These are phyloP conservation scores for Dastarcus helophoroides DNA, from an alignment of 2,888 invertebrate genomes.

Conservation along the genomic window DNA sequence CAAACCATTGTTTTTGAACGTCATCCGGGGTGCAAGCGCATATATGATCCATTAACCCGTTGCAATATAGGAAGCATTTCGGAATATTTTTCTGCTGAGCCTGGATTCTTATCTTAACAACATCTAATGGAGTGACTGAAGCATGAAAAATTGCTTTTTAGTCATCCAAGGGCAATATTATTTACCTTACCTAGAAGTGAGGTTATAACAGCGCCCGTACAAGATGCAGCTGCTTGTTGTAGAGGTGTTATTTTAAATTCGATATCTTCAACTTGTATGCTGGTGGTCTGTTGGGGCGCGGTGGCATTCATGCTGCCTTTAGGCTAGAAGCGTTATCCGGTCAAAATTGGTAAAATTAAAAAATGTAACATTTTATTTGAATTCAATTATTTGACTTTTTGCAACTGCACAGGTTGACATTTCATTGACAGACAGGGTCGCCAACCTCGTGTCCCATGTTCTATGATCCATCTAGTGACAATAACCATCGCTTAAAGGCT, in stretches of 20 bases:
- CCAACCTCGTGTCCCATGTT: too few relatives aligned
- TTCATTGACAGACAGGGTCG: too few relatives aligned
- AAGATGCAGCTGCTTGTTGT: constrained; percentile 78
- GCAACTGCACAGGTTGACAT: too few relatives aligned
- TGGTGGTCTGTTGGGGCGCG: too few relatives aligned
- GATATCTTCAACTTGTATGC: constrained; percentile 70
- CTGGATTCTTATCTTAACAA: constrained; percentile 96
- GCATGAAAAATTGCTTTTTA: constrained; percentile 20
- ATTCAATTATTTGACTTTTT: too few relatives aligned
- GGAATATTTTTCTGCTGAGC: constrained; percentile 83
- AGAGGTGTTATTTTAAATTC: constrained; percentile 63
- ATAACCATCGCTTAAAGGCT: too few relatives aligned
- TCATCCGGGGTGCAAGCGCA: constrained; percentile 60
- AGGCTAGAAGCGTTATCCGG: too few relatives aligned
- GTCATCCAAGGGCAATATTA: constrained; percentile 5
- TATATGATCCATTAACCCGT: constrained; percentile 97
- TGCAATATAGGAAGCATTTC: constrained; percentile 91
- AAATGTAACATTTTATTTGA: too few relatives aligned
- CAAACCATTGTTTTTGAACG: constrained; percentile 43
- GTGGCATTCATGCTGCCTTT: too few relatives aligned
- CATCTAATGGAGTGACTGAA: constrained; percentile 95
- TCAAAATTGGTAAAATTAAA: too few relatives aligned
- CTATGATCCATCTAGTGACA: too few relatives aligned
- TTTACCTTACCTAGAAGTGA: constrained; percentile 66
- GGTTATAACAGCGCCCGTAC: constrained; percentile 80